phyloP scores from a whole-genome alignment of 2,888 invertebrate genomes.

The Hydrotaea cyrtoneurina region DNA sequence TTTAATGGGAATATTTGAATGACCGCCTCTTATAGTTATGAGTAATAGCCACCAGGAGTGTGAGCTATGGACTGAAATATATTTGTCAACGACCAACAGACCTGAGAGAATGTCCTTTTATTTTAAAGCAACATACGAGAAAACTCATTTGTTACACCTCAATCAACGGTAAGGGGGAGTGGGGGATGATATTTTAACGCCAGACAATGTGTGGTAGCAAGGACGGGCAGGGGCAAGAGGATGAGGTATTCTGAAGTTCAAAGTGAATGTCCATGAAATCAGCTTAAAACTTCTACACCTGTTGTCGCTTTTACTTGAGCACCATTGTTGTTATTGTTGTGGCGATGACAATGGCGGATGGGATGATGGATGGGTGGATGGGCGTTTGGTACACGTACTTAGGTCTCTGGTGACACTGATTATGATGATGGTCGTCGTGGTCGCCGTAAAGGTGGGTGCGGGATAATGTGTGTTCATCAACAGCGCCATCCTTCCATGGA shows the following conservation, averaged over 20 bases:
- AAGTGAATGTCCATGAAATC: conserved; percentile 24
- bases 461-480: not conserved
- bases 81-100: not conserved
- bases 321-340: not conserved
- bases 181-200: not conserved
- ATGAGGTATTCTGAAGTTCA: not conserved
- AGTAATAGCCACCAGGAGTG: not conserved
- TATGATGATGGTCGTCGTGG: not conserved
- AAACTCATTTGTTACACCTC: conserved; percentile 2
- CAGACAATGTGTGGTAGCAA: not conserved
- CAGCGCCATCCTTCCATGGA: not conserved
- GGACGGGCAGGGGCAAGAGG: not conserved
- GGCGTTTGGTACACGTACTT: not conserved
- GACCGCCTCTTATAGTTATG: not conserved
- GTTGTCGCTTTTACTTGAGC: not conserved
- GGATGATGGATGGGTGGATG: not conserved
- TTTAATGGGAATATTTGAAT: not conserved
- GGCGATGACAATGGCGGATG: not conserved
- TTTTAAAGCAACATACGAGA: not conserved
- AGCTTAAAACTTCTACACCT: conserved; percentile 18
- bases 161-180: not conserved
- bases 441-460: not conserved
- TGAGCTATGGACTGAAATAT: not conserved
- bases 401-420: not conserved
- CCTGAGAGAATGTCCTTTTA: conserved; percentile 9